phyloP scores from a whole-genome alignment of 2,113 vertebrate genomes.

The Abramis brama region DNA sequence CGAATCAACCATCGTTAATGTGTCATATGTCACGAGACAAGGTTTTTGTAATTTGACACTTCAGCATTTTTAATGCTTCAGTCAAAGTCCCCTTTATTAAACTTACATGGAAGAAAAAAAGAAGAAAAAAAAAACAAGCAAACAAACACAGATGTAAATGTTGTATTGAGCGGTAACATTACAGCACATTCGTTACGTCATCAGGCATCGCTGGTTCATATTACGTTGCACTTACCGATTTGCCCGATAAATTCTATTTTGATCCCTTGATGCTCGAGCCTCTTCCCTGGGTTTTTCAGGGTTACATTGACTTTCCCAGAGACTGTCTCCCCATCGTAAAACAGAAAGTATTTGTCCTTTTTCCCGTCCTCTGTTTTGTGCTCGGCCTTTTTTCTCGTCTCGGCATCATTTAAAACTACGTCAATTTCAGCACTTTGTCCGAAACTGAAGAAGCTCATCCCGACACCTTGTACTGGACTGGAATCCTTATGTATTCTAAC shows the following conservation, averaged over 20 bases:
- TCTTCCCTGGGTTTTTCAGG: conserved; percentile 91
- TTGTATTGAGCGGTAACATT: not conserved
- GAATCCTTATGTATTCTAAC: conserved; percentile 21
- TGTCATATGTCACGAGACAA: conserved; percentile 52
- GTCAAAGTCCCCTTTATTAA: not conserved
- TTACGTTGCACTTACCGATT: conserved; percentile 83
- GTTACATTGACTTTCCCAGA: conserved; percentile 91
- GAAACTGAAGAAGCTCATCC: conserved; percentile 97
- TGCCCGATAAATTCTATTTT: conserved; percentile 98
- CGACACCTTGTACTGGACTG: conserved; percentile 39
- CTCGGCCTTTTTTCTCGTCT: conserved; percentile 92
- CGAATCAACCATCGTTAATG: conserved; percentile 22
- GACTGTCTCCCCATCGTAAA: conserved; percentile 96
- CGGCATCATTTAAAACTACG: conserved; percentile 90
- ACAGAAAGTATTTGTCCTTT: conserved; percentile 96
- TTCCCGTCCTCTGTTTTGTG: conserved; percentile 97
- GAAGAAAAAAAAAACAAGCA: not conserved
- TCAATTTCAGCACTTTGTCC: conserved; percentile 95
- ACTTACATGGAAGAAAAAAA: not conserved
- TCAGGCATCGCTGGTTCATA: not conserved
- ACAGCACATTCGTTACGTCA: not conserved
- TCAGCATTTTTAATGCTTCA: not conserved
- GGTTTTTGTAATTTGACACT: conserved; percentile 15
- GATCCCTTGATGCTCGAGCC: conserved; percentile 96
- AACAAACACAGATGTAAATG: not conserved